Evolutionary conservation across 2,888 invertebrate species (phyloP).

Genomic region (Caradrina clavipalpis): DNA sequence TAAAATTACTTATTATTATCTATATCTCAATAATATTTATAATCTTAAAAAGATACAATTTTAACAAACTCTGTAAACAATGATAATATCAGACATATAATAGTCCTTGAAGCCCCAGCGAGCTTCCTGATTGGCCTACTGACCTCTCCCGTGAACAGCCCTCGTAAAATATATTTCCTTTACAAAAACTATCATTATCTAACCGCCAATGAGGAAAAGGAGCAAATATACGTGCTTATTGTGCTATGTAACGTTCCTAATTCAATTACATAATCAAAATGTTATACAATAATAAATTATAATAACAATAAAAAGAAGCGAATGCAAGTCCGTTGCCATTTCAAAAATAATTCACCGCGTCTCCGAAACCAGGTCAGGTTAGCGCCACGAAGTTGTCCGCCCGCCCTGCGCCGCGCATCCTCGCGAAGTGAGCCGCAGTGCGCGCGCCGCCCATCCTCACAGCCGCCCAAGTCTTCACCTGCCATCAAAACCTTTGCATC

Average conservation of each 20-base stretch:
- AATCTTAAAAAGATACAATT: too few species aligned
- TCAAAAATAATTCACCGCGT: constrained; percentile 87
- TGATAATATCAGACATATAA: constrained; percentile 14
- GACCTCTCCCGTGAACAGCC: constrained; percentile 29
- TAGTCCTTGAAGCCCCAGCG: constrained; percentile 14
- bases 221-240: background rate
- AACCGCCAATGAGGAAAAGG: background rate
- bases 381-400: constrained; percentile 68
- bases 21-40: too few species aligned
- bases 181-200: constrained; percentile 11
- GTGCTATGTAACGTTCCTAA: background rate
- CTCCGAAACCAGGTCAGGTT: constrained; percentile 82
- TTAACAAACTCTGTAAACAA: background rate
- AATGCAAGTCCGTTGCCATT: constrained; percentile 84
- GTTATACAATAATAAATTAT: constrained; percentile 44
- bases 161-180: constrained; percentile 20
- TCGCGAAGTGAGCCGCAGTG: constrained; percentile 67
- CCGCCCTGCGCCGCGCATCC: constrained; percentile 71
- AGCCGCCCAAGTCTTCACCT: constrained; percentile 70
- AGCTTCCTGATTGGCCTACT: constrained; percentile 47
- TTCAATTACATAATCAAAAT: constrained; percentile 26
- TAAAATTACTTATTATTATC: too few species aligned
- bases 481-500: constrained; percentile 67
- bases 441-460: constrained; percentile 71
- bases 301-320: constrained; percentile 65